A percentile compares a stretch with the other conserved stretches of the same genome.
Conservation (phyloP, 1,140 invertebrate species). For the Drosophila willistoni region DNA sequence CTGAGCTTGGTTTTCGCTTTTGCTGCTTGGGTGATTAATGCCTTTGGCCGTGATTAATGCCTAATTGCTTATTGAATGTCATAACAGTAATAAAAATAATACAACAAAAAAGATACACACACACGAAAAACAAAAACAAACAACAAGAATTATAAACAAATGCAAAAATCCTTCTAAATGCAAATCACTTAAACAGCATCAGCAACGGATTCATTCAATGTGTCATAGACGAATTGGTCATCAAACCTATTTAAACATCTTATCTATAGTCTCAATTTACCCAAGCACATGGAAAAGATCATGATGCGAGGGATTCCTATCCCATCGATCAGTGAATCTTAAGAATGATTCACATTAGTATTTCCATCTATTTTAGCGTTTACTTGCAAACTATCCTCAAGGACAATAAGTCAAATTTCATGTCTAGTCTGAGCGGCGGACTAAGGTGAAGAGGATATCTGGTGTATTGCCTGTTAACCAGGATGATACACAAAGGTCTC, state of each 20-base stretch:
- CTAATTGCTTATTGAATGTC: conserved; percentile 78
- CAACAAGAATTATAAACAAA: conserved; percentile 4
- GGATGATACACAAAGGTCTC: too few species aligned
- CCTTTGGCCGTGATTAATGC: conserved; percentile 69
- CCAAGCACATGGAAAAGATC: neutral
- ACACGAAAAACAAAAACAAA: conserved; percentile 28
- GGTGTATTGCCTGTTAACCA: too few species aligned
- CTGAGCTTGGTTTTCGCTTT: conserved; percentile 31
- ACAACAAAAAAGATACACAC: conserved; percentile 34
- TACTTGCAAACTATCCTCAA: too few species aligned
- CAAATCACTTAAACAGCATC: conserved; percentile 50
- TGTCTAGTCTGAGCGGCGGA: too few species aligned
- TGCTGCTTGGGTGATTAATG: conserved; percentile 19
- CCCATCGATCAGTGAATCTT: too few species aligned
- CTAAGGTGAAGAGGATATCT: too few species aligned
- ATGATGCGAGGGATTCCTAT: neutral
- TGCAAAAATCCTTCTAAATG: conserved; percentile 68
- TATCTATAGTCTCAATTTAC: neutral
- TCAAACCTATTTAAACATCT: neutral
- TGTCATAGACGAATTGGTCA: conserved; percentile 15
- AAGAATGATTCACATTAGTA: too few species aligned
- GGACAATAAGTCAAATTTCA: too few species aligned
- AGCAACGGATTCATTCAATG: conserved; percentile 2
- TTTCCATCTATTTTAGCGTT: too few species aligned
- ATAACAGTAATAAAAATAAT: conserved; percentile 69